Base-by-base conservation (phyloP, 2,888 invertebrate genomes). In the Acleris holmiana region DNA sequence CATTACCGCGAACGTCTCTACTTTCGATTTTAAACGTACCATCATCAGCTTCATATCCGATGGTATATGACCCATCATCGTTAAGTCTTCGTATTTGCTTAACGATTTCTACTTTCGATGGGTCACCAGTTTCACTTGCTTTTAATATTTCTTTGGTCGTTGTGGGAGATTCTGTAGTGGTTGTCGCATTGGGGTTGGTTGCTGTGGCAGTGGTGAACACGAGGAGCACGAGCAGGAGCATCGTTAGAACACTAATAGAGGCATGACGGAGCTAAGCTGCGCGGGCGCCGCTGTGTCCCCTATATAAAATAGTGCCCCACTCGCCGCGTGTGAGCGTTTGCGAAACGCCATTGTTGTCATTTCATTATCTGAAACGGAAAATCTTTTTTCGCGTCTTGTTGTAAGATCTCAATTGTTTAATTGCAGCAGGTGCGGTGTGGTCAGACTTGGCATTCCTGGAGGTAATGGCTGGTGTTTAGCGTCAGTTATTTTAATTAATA, bases 1-100 rank as follows among this genome's bases (percentile, higher is more conserved):
- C 95, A 82, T 96, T 96, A 8, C 96, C 96, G 68, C 95, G 89
- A 54, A 96, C 95, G 83, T 96, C 96, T 68, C 96, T 92, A 76
- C 96, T 97, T 87, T 97, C 97, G 65, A 97, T 96, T 91, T 97
- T 97, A 84, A 97, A 97, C 0, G 96, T 96, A 4, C 97, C 97
- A 82, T 97, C 97, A 55, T 96, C 96, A 2, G 96, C 96, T 88
- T 97, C 97, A 78, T 96, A 97, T 1, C 97, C 97, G 69, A 96
- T 96, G 0, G 97, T 96, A 78, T 97, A 97, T 0, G 96, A 96
- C 29, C 97, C 97, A 79, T 97, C 97, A 58, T 96, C 95, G 80
- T 97, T 97, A 2, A 97, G 93, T 78, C 96, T 94, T 69, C 96
- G 94, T 73, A 97, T 96, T 84, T 96, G 96, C 80, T 97, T 96